Base-by-base conservation (phyloP, 2,888 invertebrate species). In the Bruchidius siliquastri region DNA sequence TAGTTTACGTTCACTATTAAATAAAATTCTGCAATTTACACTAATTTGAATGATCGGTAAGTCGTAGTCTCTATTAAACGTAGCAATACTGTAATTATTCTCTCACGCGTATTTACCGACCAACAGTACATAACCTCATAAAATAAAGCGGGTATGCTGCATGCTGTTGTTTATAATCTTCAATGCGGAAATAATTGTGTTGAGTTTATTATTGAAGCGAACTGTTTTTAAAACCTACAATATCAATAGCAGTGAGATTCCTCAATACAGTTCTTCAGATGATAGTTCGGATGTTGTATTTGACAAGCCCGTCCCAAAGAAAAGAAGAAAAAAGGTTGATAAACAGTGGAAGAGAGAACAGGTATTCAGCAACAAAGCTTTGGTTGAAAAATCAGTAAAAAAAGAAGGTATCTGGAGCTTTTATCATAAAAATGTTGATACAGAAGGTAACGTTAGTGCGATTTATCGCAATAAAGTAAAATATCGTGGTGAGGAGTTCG, bases 241-340 rank as follows among this genome's bases (percentile, higher is more conserved):
- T 70, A 70, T 70, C 22, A 70, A 10, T 22, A 3, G 70, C 70
- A 70, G 70, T 21, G 70, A 70, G 2, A 70, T 70, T 70, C 20
- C 70, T 70, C 70, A 70, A 70, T 26, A 4, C 26, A 26, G 70
- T 70, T 70, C 22, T n/a, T 70, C 26, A 70, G 70, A 22, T 21
- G 70, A 70, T 20, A 30, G 70, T 22, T n/a, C 70, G 70, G 70
- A 26, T 26, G 8, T 26, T 26, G 26, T 26, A 26, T 2, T 18
- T 70, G 70, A 70, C 22, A 22, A 4, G 18, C 70, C 70, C 22
- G 22, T 26, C 26, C 70, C 70, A 70, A 70, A 70, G 71, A 71
- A 71, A 49, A 49, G 32, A 71, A 71, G 71, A 21, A 71, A 32
- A 49, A 71, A 71, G n/a, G 49, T 71, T n/a, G 71, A 71, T 32